Evolutionary conservation across 2,113 vertebrate genomes (phyloP).

Genomic region (Emydocephalus ijimae): DNA sequence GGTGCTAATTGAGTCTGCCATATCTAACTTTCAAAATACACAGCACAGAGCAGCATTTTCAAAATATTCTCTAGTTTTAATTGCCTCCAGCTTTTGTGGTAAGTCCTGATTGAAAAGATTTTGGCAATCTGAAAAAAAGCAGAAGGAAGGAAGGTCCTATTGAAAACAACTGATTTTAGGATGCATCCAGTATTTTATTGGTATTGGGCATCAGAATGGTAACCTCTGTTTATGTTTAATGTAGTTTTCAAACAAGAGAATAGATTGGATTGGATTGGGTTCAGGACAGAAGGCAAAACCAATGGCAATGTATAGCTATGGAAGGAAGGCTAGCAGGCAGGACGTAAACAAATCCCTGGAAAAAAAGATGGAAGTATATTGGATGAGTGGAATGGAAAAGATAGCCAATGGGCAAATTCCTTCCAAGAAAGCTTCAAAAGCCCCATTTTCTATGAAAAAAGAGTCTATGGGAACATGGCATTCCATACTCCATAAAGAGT

Average conservation of each 20-base stretch:
- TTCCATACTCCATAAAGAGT: neutral
- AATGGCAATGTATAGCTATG: neutral
- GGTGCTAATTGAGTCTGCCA: slow-evolving; percentile 58
- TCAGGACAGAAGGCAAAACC: slow-evolving; percentile 12
- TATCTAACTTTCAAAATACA: slow-evolving; percentile 42
- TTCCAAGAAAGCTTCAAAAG: neutral
- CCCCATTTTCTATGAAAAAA: neutral
- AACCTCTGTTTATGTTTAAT: neutral
- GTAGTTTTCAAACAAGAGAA: slow-evolving; percentile 6
- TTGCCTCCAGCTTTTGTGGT: slow-evolving; percentile 19
- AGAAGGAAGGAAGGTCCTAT: neutral
- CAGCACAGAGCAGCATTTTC: slow-evolving; percentile 10
- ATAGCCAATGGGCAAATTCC: neutral
- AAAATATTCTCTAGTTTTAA: slow-evolving; percentile 31
- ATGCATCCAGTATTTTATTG: neutral
- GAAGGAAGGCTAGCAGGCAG: neutral
- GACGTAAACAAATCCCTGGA: neutral
- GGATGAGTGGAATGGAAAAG: neutral
- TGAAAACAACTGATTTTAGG: slow-evolving; percentile 14
- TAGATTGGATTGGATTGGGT: neutral
- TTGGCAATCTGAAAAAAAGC: slow-evolving; percentile 2
- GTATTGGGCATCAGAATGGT: neutral
- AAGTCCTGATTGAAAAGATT: slow-evolving; percentile 38
- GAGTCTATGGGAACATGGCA: neutral
- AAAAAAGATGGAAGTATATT: neutral